Evolutionary conservation across 2,888 invertebrate genomes (phyloP), one percentile per base, ranked within the genome.

Genomic region (Tetramorium bicarinatum): DNA sequence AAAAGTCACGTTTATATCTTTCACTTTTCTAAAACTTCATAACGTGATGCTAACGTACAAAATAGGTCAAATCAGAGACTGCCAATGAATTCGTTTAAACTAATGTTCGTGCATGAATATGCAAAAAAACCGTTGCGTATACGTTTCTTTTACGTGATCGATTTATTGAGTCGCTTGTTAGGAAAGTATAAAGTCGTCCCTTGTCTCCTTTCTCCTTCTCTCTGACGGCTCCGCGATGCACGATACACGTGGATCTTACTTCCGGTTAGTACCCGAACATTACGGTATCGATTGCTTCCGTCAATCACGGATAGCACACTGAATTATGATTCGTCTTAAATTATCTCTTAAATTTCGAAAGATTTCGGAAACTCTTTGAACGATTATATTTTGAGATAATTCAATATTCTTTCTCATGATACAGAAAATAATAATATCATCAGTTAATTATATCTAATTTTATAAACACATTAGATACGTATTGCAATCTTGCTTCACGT

Each of bases 281-380:
- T 93, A 92, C 92, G 91, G 93, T 93, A 93, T 93, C 92, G 91
- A 89, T 92, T 88, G 89, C 91, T 93, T 94, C 93, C 93, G 92
- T 91, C 92, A 88, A 89, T 87, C 89, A 64, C 38, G 34, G 21
- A 64, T 49, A 64, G 7, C 38, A 11, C 38, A 25, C 34, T 41
- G 38, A 76, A 66, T n/a, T 52, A 76, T 41, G 38, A 76, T 41
- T 41, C 9, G 18, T 75, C 38, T 71, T 18, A 49, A 64, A 21
- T 49, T 2, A 7, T 49, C 47, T 49, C 15, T 21, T 44, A 8
- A 74, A 74, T 74, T 59, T 29, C 13, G 18, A 59, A n/a, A 25
- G 25, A 59, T 56, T 44, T 25, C 29, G 2, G 18, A 41, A 44
- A 18, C 41, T 59, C 21, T 25, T 54, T 2, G 13, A 59, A 44